Evolutionary conservation across 2,888 invertebrate species (phyloP).

Genomic region (Rhagium mordax): DNA sequence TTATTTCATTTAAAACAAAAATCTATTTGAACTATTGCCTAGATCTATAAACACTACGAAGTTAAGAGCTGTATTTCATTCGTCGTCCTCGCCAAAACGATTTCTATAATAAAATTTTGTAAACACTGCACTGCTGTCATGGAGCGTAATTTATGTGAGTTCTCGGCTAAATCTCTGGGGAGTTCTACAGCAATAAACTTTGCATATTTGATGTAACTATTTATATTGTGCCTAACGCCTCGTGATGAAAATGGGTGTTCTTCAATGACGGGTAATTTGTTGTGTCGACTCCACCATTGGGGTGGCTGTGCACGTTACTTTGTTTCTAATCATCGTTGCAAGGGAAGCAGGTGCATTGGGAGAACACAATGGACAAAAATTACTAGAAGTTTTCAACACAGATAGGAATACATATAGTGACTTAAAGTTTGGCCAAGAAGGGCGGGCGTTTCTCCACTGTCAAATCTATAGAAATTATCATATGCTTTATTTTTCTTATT

Average conservation of each 20-base stretch:
- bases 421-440: no score
- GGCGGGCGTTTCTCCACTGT: no score
- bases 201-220: slow-evolving; percentile 52
- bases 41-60: no score
- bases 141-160: slow-evolving; percentile 42
- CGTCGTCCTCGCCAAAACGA: no score
- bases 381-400: not conserved
- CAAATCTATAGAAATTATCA: no score
- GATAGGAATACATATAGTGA: not conserved
- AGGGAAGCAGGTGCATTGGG: slow-evolving; percentile 31
- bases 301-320: slow-evolving; percentile 14
- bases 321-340: slow-evolving; percentile 40
- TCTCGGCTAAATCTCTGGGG: slow-evolving; percentile 46
- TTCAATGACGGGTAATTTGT: slow-evolving; percentile 52
- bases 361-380: not conserved
- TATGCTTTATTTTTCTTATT: no score
- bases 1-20: no score
- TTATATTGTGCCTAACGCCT: slow-evolving; percentile 52
- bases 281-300: slow-evolving; percentile 17
- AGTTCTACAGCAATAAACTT: slow-evolving; percentile 49
- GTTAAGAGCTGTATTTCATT: no score
- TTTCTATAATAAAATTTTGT: slow-evolving; percentile 35
- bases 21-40: no score
- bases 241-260: slow-evolving; percentile 52
- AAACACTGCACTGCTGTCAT: slow-evolving; percentile 40